Percentiles rank a stretch among this genome's conserved stretches.
phyloP scores from a whole-genome alignment of 1,140 invertebrate species.

The Trichomalopsis sarcophagae region DNA sequence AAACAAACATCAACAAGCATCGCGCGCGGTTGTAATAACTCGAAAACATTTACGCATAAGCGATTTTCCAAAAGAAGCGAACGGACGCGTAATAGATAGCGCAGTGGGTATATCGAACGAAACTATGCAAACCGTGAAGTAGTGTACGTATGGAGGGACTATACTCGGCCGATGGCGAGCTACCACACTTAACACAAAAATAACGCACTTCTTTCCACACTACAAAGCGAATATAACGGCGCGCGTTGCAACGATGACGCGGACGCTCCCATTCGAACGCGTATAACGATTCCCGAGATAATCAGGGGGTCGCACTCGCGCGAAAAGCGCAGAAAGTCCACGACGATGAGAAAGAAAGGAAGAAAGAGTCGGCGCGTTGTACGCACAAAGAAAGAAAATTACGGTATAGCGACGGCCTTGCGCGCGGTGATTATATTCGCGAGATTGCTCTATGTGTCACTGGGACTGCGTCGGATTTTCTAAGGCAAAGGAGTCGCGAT shows the following conservation, averaged over 20 bases:
- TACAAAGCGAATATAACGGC: no score
- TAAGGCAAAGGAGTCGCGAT: neutral
- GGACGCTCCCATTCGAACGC: no score
- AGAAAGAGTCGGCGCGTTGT: neutral
- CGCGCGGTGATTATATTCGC: neutral
- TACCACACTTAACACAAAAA: no score
- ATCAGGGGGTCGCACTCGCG: neutral
- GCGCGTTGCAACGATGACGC: no score
- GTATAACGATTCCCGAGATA: neutral
- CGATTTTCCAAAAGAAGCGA: slow-evolving; percentile 5
- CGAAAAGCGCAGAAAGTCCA: neutral
- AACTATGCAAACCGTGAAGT: neutral
- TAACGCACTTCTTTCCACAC: no score
- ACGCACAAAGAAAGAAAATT: neutral
- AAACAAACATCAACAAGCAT: neutral
- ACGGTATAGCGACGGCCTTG: neutral
- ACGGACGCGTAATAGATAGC: neutral
- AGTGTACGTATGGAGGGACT: neutral
- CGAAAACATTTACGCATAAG: neutral
- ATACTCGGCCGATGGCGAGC: no score
- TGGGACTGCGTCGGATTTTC: neutral
- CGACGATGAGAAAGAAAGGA: neutral
- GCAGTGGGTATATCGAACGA: neutral
- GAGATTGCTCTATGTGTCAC: neutral
- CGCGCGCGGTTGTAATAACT: neutral